Percentiles rank a stretch among this genome's conserved stretches.
phyloP scores from a whole-genome alignment of 2,113 vertebrate species.

The Aphyosemion australe region DNA sequence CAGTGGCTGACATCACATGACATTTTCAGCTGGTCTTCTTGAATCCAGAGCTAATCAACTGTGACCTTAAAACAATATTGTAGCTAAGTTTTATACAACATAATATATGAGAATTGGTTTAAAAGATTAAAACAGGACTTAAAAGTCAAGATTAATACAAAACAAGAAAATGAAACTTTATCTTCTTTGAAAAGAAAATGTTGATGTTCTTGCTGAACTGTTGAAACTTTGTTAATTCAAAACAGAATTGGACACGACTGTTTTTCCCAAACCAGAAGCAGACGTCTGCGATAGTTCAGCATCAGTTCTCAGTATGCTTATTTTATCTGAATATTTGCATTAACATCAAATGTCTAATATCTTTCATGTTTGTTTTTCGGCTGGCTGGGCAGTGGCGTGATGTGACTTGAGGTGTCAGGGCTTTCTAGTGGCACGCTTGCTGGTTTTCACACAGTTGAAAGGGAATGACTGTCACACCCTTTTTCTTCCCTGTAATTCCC shows the following conservation, averaged over 20 bases:
- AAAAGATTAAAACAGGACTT: background rate
- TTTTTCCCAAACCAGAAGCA: conserved; percentile 13
- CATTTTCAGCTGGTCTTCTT: too few species aligned
- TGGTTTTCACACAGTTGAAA: conserved; percentile 47
- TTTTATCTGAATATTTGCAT: background rate
- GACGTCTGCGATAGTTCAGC: background rate
- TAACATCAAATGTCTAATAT: background rate
- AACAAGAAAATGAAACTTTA: conserved; percentile 19
- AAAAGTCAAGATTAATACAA: conserved; percentile 9
- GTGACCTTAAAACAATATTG: too few species aligned
- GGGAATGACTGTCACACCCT: conserved; percentile 57
- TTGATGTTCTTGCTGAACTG: conserved; percentile 26
- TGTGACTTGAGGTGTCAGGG: conserved; percentile 33
- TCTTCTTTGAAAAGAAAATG: conserved; percentile 28
- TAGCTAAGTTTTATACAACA: too few species aligned
- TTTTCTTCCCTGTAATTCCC: conserved; percentile 62
- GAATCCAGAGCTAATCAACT: background rate
- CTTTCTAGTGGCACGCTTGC: conserved; percentile 35
- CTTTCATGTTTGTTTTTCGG: background rate
- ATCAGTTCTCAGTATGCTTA: background rate
- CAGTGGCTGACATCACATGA: too few species aligned
- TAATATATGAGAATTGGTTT: background rate
- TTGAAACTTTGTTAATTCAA: conserved; percentile 32
- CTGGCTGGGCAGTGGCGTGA: conserved; percentile 4
- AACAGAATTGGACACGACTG: conserved; percentile 24